These are phyloP conservation scores for Xiphias gladius DNA, from an alignment of 2,113 vertebrate genomes.

Conservation along the genomic window DNA sequence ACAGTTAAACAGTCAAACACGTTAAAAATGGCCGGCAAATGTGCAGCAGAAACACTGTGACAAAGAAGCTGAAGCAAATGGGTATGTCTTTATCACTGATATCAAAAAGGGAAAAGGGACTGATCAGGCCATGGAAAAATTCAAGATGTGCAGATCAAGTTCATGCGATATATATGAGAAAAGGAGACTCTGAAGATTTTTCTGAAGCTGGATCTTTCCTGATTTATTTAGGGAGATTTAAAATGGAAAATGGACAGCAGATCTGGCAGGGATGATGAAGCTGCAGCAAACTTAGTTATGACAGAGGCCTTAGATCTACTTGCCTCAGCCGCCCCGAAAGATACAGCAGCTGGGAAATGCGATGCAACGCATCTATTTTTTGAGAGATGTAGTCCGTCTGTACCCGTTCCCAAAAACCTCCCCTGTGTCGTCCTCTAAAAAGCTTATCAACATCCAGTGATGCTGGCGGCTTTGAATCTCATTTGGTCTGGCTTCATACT, in stretches of 20 bases:
- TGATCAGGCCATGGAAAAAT: background rate
- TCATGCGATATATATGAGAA: constrained; percentile 29
- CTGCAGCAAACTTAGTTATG: constrained; percentile 36
- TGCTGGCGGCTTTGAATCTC: constrained; percentile 63
- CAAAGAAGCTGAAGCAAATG: background rate
- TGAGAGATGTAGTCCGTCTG: constrained; percentile 55
- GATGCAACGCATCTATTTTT: constrained; percentile 52
- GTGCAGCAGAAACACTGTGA: background rate
- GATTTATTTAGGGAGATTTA: constrained; percentile 48
- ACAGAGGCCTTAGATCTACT: constrained; percentile 57
- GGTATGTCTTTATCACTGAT: background rate
- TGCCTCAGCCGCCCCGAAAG: constrained; percentile 47
- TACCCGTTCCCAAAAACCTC: constrained; percentile 56
- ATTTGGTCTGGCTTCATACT: constrained; percentile 69
- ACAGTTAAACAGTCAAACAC: background rate
- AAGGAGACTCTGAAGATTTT: constrained; percentile 17
- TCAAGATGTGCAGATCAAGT: constrained; percentile 12
- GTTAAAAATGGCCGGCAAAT: background rate
- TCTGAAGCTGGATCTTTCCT: constrained; percentile 13
- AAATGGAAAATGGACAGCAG: constrained; percentile 36
- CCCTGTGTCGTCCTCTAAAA: constrained; percentile 50
- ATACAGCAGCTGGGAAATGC: constrained; percentile 49
- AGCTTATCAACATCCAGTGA: constrained; percentile 65
- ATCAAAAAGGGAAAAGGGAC: background rate
- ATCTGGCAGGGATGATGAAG: constrained; percentile 40